Conservation (phyloP, 2,797 vertebrate genomes). For the Lepilemur ruficaudatus region DNA sequence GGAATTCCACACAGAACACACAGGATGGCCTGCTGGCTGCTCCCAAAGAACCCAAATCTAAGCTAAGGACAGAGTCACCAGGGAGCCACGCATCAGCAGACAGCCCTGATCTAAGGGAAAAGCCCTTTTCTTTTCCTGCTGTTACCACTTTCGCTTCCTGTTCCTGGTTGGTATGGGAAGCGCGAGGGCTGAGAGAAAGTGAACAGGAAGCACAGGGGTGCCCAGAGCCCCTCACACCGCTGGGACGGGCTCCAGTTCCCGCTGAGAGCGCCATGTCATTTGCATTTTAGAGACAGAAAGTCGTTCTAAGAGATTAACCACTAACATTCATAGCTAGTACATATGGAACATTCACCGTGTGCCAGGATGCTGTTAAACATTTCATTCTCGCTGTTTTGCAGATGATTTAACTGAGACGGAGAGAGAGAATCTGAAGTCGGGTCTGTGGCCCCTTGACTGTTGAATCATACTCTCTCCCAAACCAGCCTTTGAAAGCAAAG, state of each 20-base stretch:
- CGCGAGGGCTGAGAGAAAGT: neutral
- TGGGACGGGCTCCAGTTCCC: neutral
- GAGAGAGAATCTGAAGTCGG: neutral
- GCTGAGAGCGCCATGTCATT: neutral
- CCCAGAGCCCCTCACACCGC: too few relatives aligned
- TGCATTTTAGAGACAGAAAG: neutral
- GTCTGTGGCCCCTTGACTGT: neutral
- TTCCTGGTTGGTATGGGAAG: slow-evolving; percentile 47
- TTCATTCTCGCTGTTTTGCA: neutral
- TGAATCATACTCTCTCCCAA: neutral
- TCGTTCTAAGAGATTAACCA: neutral
- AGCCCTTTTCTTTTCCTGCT: neutral
- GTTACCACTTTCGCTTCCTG: neutral
- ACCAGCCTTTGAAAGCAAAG: neutral
- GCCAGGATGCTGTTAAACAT: neutral
- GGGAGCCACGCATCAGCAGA: neutral
- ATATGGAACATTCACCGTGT: neutral
- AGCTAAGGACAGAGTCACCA: neutral
- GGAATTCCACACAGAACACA: neutral
- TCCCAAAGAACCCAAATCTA: neutral
- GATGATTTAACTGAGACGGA: neutral
- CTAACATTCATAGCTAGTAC: neutral
- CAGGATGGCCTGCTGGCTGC: neutral
- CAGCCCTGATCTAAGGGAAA: neutral
- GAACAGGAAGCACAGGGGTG: neutral